Conservation (phyloP, 2,113 vertebrate species). For the Cyanoliseus patagonus region DNA sequence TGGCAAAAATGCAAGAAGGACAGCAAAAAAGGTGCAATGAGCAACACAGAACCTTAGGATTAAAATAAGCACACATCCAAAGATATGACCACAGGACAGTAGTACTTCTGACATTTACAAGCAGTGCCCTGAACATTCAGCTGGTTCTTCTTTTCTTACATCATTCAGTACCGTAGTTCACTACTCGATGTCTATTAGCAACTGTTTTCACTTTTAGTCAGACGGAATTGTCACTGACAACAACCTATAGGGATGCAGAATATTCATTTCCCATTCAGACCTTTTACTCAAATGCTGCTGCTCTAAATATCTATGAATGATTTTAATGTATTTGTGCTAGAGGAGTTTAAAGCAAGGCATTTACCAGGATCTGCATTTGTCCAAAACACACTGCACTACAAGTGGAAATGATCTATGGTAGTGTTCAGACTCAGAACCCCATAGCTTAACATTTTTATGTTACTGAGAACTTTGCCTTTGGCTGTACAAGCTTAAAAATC, state of each 20-base stretch:
- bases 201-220: background rate
- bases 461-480: conserved; percentile 51
- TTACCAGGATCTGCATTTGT: background rate
- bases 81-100: background rate
- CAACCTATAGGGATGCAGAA: background rate
- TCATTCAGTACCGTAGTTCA: background rate
- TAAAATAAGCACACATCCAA: background rate
- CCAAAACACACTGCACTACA: background rate
- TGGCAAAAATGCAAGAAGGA: background rate
- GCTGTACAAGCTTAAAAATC: conserved; percentile 54
- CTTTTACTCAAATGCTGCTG: background rate
- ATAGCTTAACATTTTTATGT: conserved; percentile 11
- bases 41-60: background rate
- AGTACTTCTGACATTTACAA: background rate
- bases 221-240: background rate
- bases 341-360: conserved; percentile 13
- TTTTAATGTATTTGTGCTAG: background rate
- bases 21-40: background rate
- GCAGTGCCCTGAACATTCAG: background rate
- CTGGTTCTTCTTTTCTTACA: background rate
- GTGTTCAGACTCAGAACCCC: background rate
- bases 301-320: background rate
- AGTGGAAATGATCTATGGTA: conserved; percentile 30
- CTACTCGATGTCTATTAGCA: background rate
- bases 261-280: background rate